Evolutionary conservation across 2,888 invertebrate species (phyloP).

Genomic region (Agrotis clavis): DNA sequence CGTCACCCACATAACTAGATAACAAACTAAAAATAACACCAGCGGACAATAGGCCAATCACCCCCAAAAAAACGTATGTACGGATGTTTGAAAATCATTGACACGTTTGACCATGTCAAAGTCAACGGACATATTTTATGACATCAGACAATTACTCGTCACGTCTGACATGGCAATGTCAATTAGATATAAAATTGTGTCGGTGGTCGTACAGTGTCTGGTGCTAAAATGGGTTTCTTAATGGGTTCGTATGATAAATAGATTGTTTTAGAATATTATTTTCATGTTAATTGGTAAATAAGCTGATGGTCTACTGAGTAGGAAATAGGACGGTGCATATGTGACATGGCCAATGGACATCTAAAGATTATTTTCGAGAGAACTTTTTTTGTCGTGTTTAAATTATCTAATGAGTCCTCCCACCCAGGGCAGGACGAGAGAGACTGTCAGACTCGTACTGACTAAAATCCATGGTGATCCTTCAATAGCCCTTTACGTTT

Average conservation of each 20-base stretch:
- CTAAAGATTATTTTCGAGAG: too few species aligned
- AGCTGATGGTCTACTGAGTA: not conserved
- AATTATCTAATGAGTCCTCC: too few species aligned
- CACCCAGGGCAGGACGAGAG: too few species aligned
- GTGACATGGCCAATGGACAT: too few species aligned
- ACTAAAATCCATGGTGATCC: too few species aligned
- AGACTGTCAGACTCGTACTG: too few species aligned
- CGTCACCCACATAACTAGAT: constrained; percentile 15
- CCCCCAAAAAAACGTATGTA: constrained; percentile 11
- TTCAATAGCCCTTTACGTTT: too few species aligned
- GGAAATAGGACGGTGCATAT: too few species aligned
- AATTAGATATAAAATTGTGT: constrained; percentile 37
- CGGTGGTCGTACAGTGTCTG: constrained; percentile 5
- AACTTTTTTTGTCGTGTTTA: too few species aligned
- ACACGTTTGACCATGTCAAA: constrained; percentile 46
- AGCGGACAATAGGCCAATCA: constrained; percentile 35
- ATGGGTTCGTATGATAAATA: not conserved
- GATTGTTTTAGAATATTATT: not conserved
- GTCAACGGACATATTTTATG: constrained; percentile 48
- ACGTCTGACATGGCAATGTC: constrained; percentile 41
- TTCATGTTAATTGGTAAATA: not conserved
- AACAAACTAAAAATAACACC: constrained; percentile 10
- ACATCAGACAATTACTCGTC: constrained; percentile 44
- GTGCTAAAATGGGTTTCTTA: constrained; percentile 1
- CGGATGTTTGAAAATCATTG: constrained; percentile 39